A percentile compares a stretch with the other conserved stretches of the same genome.
phyloP scores from a whole-genome alignment of 2,113 vertebrate genomes.

The Hypocryptadius cinnamomeus region DNA sequence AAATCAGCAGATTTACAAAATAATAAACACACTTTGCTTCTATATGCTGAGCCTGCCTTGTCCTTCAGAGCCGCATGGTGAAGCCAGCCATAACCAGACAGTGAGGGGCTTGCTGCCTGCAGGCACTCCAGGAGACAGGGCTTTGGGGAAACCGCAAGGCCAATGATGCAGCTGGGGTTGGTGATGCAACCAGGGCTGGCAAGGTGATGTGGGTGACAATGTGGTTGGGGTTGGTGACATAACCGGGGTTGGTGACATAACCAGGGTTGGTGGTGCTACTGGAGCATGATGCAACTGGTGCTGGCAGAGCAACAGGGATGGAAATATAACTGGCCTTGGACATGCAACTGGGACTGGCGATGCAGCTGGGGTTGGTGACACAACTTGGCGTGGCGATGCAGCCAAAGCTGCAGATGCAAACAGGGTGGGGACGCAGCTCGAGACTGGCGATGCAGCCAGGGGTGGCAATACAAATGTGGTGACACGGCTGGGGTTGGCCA shows the following conservation, averaged over 20 bases:
- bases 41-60: background rate
- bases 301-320: background rate
- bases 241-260: background rate
- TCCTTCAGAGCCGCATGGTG: background rate
- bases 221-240: background rate
- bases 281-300: background rate
- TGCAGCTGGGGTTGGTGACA: no score
- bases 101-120: accelerated
- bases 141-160: background rate
- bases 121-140: accelerated
- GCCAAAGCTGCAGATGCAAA: no score
- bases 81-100: no score
- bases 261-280: background rate
- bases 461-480: background rate
- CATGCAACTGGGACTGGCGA: accelerated
- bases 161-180: accelerated
- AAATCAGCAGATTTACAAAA: background rate
- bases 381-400: accelerated
- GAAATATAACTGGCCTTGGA: background rate
- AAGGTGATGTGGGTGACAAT: accelerated
- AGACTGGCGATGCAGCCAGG: no score
- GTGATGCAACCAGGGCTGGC: accelerated
- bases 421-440: accelerated
- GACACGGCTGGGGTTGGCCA: no score
- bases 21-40: conserved; percentile 51